A percentile compares a stretch with the other conserved stretches of the same genome.
Conservation (phyloP, 2,797 vertebrate genomes). For the Lithobates pipiens region DNA sequence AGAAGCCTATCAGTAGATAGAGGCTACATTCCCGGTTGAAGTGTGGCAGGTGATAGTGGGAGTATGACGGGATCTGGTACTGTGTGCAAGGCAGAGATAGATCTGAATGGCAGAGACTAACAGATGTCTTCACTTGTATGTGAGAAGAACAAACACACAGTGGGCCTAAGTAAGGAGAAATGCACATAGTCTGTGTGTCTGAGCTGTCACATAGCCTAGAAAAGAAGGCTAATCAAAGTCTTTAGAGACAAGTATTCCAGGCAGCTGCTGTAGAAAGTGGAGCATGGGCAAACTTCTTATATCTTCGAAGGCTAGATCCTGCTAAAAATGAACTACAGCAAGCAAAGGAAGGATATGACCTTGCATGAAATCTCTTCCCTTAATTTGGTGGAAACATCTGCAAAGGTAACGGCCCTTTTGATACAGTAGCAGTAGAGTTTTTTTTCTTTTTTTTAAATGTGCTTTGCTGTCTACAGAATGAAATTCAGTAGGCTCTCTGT, state of each 20-base stretch:
- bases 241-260: not conserved
- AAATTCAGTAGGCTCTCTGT: not conserved
- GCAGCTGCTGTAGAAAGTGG: constrained; percentile 54
- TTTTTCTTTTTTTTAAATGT: too few species aligned
- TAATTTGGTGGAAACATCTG: constrained; percentile 82
- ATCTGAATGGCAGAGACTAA: constrained; percentile 67
- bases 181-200: constrained; percentile 14
- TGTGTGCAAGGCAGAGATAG: constrained; percentile 63
- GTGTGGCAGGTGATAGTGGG: constrained; percentile 65
- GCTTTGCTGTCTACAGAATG: not conserved
- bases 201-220: constrained; percentile 6
- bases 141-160: constrained; percentile 62
- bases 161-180: constrained; percentile 44
- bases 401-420: constrained; percentile 81
- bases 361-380: constrained; percentile 77
- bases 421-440: not conserved
- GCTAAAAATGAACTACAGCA: constrained; percentile 77
- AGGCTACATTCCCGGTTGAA: constrained; percentile 25
- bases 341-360: constrained; percentile 82
- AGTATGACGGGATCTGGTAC: constrained; percentile 56
- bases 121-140: constrained; percentile 73
- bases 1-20: constrained; percentile 55
- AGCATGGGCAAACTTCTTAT: constrained; percentile 50
- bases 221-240: not conserved
- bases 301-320: constrained; percentile 63